phyloP scores from a whole-genome alignment of 2,888 invertebrate genomes.

The Horisme vitalbata region DNA sequence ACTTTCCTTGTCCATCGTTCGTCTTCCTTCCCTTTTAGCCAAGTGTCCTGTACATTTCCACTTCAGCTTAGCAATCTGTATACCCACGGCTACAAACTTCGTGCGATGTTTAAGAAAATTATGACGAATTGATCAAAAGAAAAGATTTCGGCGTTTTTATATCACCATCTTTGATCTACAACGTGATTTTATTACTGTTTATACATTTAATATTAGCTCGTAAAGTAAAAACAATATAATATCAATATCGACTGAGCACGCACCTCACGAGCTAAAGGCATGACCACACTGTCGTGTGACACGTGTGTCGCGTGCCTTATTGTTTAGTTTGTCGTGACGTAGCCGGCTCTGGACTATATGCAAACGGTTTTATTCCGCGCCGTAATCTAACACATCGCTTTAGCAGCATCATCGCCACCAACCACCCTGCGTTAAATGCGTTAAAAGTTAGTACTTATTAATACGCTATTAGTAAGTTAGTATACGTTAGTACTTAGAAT shows the following conservation, averaged over 20 bases:
- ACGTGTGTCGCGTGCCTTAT: constrained; percentile 64
- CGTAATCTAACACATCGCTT: too few species aligned
- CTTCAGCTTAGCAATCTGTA: too few species aligned
- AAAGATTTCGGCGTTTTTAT: neutral
- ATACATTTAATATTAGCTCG: constrained; percentile 2
- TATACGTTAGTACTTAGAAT: too few species aligned
- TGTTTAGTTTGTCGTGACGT: constrained; percentile 32
- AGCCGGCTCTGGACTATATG: constrained; percentile 9
- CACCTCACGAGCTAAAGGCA: constrained; percentile 62
- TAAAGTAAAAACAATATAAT: constrained; percentile 22
- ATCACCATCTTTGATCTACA: constrained; percentile 8
- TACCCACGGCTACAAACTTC: too few species aligned
- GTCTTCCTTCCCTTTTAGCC: too few species aligned
- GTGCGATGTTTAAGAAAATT: too few species aligned
- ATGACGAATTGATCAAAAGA: constrained; percentile 1
- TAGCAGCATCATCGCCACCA: too few species aligned
- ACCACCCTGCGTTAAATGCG: too few species aligned
- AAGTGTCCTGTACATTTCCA: too few species aligned
- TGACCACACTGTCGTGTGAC: constrained; percentile 58
- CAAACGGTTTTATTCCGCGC: neutral
- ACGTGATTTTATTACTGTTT: constrained; percentile 5
- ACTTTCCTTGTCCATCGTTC: too few species aligned
- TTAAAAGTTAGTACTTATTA: too few species aligned
- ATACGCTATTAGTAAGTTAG: too few species aligned
- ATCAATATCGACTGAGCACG: constrained; percentile 47